Base-by-base conservation (phyloP, 92 coral and sea anemone genomes). In the Scolanthus callimorphus region DNA sequence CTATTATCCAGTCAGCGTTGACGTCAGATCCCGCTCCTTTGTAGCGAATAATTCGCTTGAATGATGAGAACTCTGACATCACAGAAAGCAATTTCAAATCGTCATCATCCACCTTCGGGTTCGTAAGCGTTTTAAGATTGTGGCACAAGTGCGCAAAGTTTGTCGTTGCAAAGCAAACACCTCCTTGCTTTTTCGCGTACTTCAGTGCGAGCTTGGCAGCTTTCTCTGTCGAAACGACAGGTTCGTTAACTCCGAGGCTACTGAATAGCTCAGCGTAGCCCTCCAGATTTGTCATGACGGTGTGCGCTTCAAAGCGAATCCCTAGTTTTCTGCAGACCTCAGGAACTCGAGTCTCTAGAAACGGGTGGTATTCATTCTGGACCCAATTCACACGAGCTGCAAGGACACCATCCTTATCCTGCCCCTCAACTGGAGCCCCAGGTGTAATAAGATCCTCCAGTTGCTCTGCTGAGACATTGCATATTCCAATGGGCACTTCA, bases 281-380 rank as follows among this genome's bases (percentile, higher is more conserved):
- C 19, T 21, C 70, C 15, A 70, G 25, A 27, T 60, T 76, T 10
- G 82, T 76, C 82, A 76, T 70, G 51, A 76, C 70, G 30, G 82
- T 56, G 59, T 76, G 82, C 20, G 80, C 60, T 52, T 76, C 82
- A 70, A 76, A 76, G 27, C 80, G 54, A 58, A 76, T 76, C 20
- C 63, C 82, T 49, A 70, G 46, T 53, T 71, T 76, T 29, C 44
- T 52, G 60, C 82, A 76, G 55, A 76, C 44, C 8, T 76, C 80
- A 37, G 82, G 82, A 47, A 76, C 70, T 31, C 6, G 13, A 15
- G 78, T 76, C 31, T 76, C 63, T 63, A 76, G 57, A 55, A 76
- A 76, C 4, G 82, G 82, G 63, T 76, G 82, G 79, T 76, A 76
- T 57, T 76, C 82, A 47, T 76, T 76, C 28, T 76, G 83, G 11